Evolutionary conservation across 2,888 invertebrate genomes (phyloP).

Genomic region (Lasioglossum villosulum): DNA sequence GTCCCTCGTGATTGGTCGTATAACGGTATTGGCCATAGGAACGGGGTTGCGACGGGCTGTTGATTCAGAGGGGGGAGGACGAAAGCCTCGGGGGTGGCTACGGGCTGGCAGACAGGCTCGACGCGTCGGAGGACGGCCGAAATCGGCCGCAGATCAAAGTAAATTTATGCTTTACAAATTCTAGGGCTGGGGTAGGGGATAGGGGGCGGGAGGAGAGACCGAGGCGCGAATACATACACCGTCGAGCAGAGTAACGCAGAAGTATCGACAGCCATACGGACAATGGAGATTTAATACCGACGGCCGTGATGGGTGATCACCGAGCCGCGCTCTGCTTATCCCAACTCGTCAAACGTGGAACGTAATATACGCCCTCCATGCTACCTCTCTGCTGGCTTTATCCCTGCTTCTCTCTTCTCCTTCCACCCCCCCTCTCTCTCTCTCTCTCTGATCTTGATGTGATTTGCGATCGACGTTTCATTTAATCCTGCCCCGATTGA

Average conservation of each 20-base stretch:
- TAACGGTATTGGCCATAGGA: conserved; percentile 16
- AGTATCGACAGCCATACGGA: conserved; percentile 52
- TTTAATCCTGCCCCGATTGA: conserved; percentile 32
- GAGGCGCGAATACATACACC: conserved; percentile 40
- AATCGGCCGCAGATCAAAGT: conserved; percentile 52
- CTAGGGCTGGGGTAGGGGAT: background rate
- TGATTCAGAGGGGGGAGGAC: background rate
- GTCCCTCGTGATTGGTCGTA: conserved; percentile 59
- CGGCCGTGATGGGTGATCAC: conserved; percentile 7
- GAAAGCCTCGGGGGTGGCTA: background rate
- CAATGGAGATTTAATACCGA: conserved; percentile 47
- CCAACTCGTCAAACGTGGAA: conserved; percentile 20
- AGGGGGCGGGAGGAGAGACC: background rate
- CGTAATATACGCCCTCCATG: conserved; percentile 20
- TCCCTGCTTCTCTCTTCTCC: background rate
- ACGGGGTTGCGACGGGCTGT: conserved; percentile 17
- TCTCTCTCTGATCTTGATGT: background rate
- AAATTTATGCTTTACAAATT: conserved; percentile 63
- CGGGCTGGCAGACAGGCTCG: conserved; percentile 1
- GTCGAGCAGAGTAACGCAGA: conserved; percentile 24
- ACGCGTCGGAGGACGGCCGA: background rate
- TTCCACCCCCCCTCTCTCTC: background rate
- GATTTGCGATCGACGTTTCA: conserved; percentile 40
- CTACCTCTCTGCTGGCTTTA: background rate
- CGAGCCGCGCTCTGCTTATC: conserved; percentile 25